Evolutionary conservation across 2,113 vertebrate species (phyloP), one percentile per base, ranked within the genome.

Genomic region (Centrocercus urophasianus): DNA sequence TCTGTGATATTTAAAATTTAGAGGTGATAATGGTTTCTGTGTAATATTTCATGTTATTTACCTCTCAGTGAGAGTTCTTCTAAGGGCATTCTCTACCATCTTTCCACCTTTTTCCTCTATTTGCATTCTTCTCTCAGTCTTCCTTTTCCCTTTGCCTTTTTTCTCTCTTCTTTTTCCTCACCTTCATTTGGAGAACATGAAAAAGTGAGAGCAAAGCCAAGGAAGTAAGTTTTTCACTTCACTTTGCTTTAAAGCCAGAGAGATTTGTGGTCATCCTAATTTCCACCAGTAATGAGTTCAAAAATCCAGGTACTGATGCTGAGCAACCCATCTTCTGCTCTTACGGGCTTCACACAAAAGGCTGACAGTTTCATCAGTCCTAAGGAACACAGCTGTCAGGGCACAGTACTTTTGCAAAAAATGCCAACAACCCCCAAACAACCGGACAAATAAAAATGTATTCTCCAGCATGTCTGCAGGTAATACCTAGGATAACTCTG

Each of bases 211-310:
- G n/a, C 32, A 76, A 76, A 87, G 24, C 18, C 64, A 72, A 89
- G 27, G 54, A 72, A 79, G 20, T 48, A 12, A 65, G 27, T 30
- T 56, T 88, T 93, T 75, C 24, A 21, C 50, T 91, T 75, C 24
- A 25, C 52, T 79, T 69, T 59, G 21, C 36, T 85, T 25, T 84
- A 60, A 69, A 87, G 71, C 48, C n/a, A 50, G 66, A 36, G 12
- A 94, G 36, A 86, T 95, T 89, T 87, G 36, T 84, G 30, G 60
- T 77, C 65, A 52, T 74, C 61, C 56, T 73, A 81, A 67, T 86
- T 21, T 66, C 75, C 0, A 1, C 45, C 8, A 9, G 69, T 63
- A 89, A 85, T 73, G 43, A 59, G 36, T 79, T 93, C 11, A n/a
- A 47, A 63, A 76, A 50, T 24, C 48, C 4, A 1, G 43, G 28